Evolutionary conservation across 2,113 vertebrate species (phyloP).

Genomic region (Nibea albiflora): DNA sequence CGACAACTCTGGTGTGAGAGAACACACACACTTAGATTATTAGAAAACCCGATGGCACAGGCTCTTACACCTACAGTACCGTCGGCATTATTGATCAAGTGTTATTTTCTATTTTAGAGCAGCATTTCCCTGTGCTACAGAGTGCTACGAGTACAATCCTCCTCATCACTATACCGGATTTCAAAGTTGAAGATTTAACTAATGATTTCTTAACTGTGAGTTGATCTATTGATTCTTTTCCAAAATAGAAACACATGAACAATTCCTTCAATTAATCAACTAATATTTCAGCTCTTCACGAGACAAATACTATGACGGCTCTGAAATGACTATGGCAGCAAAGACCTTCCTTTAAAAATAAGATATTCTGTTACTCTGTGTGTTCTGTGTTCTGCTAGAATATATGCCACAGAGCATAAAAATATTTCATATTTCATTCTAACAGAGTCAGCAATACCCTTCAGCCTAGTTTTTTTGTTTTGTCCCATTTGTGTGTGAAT

Average conservation of each 20-base stretch:
- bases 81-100: constrained; percentile 17
- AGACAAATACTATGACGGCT: not conserved
- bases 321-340: not conserved
- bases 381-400: not conserved
- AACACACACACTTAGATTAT: constrained; percentile 53
- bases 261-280: not conserved
- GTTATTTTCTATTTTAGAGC: constrained; percentile 15
- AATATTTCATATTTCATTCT: not conserved
- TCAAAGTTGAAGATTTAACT: not conserved
- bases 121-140: not conserved
- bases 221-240: not conserved
- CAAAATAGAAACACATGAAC: not conserved
- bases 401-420: not conserved
- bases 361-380: not conserved
- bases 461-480: not conserved
- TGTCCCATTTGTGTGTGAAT: constrained; percentile 14
- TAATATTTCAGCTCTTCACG: not conserved
- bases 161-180: not conserved
- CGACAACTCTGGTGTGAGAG: constrained; percentile 28
- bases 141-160: not conserved
- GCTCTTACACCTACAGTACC: constrained; percentile 9
- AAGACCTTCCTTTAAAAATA: not conserved
- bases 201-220: not conserved
- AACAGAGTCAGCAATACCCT: constrained; percentile 11
- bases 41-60: constrained; percentile 46